Percentiles rank a stretch among this genome's conserved stretches.
Evolutionary conservation across 2,113 vertebrate genomes (phyloP).

Genomic region (Myotis lucifugus): DNA sequence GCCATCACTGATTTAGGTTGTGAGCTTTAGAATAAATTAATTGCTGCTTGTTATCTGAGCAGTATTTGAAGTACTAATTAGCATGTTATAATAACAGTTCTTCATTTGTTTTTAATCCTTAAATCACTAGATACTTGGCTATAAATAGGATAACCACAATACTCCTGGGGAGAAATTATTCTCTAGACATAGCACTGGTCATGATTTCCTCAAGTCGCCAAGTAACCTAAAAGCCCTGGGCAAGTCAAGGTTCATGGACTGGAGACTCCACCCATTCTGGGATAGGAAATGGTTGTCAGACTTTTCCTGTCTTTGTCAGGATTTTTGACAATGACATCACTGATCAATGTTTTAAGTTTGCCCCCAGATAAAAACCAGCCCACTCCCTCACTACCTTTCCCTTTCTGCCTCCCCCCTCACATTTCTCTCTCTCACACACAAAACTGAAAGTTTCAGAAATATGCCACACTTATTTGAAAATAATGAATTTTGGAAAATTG

Average conservation of each 20-base stretch:
- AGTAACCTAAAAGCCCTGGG: background rate
- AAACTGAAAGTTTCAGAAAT: background rate
- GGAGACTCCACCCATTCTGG: background rate
- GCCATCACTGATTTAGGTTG: background rate
- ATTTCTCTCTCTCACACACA: background rate
- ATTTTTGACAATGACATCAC: background rate
- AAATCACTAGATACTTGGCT: background rate
- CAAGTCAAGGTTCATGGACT: background rate
- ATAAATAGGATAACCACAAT: background rate
- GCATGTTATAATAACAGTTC: background rate
- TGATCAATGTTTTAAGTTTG: slow-evolving; percentile 30
- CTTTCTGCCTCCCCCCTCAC: background rate
- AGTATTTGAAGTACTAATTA: slow-evolving; percentile 19
- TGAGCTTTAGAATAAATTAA: slow-evolving; percentile 15
- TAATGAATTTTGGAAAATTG: background rate
- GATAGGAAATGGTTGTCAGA: background rate
- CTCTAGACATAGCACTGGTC: background rate
- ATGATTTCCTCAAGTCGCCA: slow-evolving; percentile 8
- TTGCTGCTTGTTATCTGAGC: background rate
- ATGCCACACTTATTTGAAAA: background rate
- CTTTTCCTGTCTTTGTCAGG: background rate
- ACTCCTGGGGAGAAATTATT: slow-evolving; percentile 24
- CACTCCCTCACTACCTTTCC: background rate
- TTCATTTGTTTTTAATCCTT: slow-evolving; percentile 36
- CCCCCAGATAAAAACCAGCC: background rate